Percentiles rank a stretch among this genome's conserved stretches.
Conservation (phyloP, 2,888 invertebrate genomes). For the Drosophila neutralis region DNA sequence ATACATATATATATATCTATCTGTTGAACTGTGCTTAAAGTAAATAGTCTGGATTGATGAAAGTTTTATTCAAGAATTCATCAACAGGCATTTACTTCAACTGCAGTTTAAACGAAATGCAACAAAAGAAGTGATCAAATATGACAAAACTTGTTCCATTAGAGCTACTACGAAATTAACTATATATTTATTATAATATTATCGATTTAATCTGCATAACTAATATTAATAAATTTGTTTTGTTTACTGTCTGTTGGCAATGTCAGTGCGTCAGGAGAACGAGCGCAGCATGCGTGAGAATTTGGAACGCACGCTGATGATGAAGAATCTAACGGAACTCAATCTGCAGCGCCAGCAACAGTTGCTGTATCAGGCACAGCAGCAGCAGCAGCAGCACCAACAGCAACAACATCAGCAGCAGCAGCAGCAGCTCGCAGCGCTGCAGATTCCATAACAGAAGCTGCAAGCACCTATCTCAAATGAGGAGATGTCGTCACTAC, state of each 20-base stretch:
- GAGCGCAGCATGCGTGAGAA: constrained; percentile 93
- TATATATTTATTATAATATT: constrained; percentile 5
- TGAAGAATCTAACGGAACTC: constrained; percentile 84
- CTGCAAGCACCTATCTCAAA: background rate
- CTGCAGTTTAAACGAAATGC: constrained; percentile 82
- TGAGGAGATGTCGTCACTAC: background rate
- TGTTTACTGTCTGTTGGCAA: constrained; percentile 82
- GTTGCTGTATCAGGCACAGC: constrained; percentile 53
- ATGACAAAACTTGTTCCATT: constrained; percentile 68
- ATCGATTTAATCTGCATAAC: background rate
- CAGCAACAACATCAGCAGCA: constrained; percentile 16
- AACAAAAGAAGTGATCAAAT: constrained; percentile 60
- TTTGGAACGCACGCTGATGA: constrained; percentile 86
- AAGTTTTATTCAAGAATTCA: constrained; percentile 78
- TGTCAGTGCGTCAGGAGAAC: constrained; percentile 93
- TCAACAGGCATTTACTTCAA: constrained; percentile 84
- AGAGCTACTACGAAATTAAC: constrained; percentile 28
- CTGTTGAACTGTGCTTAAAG: constrained; percentile 84
- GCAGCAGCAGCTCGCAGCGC: constrained; percentile 21
- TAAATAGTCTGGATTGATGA: constrained; percentile 85
- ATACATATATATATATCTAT: background rate
- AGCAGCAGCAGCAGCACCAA: constrained; percentile 42
- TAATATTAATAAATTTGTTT: constrained; percentile 5
- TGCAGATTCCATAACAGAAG: constrained; percentile 44
- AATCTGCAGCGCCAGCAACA: constrained; percentile 63